Evolutionary conservation across 2,888 invertebrate genomes (phyloP), one percentile per base, ranked within the genome.

Genomic region (Monoplex corrugatus): DNA sequence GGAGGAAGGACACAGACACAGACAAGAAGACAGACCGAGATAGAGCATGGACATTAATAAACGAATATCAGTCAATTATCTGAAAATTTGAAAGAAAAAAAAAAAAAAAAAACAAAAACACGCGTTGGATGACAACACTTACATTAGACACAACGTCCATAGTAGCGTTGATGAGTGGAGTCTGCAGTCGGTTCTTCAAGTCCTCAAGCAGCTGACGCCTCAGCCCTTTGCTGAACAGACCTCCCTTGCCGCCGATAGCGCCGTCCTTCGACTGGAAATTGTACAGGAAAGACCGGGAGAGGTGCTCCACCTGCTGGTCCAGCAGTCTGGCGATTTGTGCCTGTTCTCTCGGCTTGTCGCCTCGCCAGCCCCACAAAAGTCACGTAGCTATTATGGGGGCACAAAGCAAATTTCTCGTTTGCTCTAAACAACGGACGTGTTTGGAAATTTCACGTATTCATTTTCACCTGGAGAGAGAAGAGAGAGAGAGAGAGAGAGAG

Each of bases 71-170:
- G n/a, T n/a, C n/a, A n/a, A n/a, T n/a, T n/a, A n/a, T n/a, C n/a
- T n/a, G n/a, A n/a, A n/a, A n/a, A n/a, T 68, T 23, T 68, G 28
- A 68, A 28, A 68, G 50, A 50, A 50, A 16, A 50, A 50, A 50
- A 50, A 50, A 50, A 50, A 16, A 13, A 16, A 50, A 8, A 8
- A 8, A 50, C 50, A 16, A 13, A 16, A 8, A 50, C 50, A 8
- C 50, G 16, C 8, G 16, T 16, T 13, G 50, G 16, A 8, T 16
- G 50, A 35, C 19, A 2, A 38, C 2, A 19, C 88, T 83, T n/a
- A 88, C 88, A 35, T 82, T 88, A 32, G 88, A 35, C 68, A 88
- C 83, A 1, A 88, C 83, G 72, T 88, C 88, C 83, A 38, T n/a
- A 2, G 63, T 40, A 35, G 88, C 43, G 83, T 88, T 88, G 82